Evolutionary conservation across 2,113 vertebrate genomes (phyloP).

Genomic region (Pandion haliaetus): DNA sequence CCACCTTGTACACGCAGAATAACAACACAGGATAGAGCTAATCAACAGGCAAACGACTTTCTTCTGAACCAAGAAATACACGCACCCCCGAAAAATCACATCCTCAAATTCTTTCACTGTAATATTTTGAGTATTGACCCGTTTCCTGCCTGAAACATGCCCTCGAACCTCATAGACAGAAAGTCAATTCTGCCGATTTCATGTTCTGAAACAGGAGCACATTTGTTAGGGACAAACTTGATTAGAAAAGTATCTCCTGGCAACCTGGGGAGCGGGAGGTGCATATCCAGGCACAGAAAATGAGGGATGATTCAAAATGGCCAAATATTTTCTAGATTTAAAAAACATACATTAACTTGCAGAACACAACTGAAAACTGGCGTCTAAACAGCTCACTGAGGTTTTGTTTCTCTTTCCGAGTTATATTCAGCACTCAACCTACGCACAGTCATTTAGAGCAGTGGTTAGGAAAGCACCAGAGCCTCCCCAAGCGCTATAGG

Average conservation of each 20-base stretch:
- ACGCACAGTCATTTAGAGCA: fast-evolving
- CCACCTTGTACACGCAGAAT: neutral
- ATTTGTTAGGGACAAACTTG: neutral
- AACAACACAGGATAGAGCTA: neutral
- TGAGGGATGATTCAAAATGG: neutral
- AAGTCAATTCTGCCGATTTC: neutral
- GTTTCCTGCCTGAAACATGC: neutral
- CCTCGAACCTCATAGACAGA: neutral
- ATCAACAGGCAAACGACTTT: neutral
- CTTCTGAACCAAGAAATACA: neutral
- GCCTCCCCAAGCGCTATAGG: too few relatives aligned
- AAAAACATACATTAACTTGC: neutral
- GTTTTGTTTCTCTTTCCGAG: neutral
- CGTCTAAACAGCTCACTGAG: neutral
- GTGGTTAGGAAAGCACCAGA: neutral
- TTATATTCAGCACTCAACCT: neutral
- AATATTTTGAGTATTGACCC: neutral
- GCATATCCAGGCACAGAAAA: neutral
- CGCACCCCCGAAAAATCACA: neutral
- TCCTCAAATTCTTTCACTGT: neutral
- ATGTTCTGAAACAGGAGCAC: neutral
- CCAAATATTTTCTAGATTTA: neutral
- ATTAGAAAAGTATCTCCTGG: neutral
- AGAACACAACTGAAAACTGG: neutral
- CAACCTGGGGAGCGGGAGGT: neutral